Base-by-base conservation (phyloP, 2,888 invertebrate genomes). In the Smittia aterrima region DNA sequence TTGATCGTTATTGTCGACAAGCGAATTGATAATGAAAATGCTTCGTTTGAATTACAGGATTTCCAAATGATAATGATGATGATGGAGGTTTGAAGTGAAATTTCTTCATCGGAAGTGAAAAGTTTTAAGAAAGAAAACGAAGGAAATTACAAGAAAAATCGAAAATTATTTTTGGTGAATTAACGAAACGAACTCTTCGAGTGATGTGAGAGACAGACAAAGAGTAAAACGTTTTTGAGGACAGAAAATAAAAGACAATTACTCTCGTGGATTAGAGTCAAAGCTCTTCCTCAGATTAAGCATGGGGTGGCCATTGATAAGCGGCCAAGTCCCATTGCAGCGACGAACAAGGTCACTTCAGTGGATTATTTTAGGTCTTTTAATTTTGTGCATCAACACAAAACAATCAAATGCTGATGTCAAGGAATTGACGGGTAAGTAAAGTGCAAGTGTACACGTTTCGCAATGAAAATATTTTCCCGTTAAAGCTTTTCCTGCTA, bases 371-470 rank as follows among this genome's bases (percentile, higher is more conserved):
- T 72, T 72, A 38, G 53, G 58, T 72, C 18, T 53, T 62, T 72
- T 72, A 27, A 24, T 72, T n/a, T 72, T 72, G 20, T 72, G 32
- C 40, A 24, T 72, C 53, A 54, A 38, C 54, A 72, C 54, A 72
- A 54, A 58, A 27, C 38, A 20, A 20, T 38, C 40, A 72, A 38
- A 62, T 72, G 72, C 72, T 72, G 72, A 72, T 62, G 72, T 54
- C 62, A 72, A 54, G 72, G 72, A 72, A 72, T 32, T 62, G 58
- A 72, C 72, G 32, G 72, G 72, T 72, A 62, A 62, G 32, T 66
- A 9, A 62, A 22, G 24, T 62, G 9, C 13, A 66, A 66, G 18
- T 66, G 6, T 16, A 27, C 27, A 13, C 64, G 2, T 66, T 27
- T 62, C 13, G 16, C 27, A 24, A 13, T 16, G 16, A 24, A n/a